These are phyloP conservation scores for Harmothoe impar DNA, from an alignment of 2,888 invertebrate species.

Conservation along the genomic window DNA sequence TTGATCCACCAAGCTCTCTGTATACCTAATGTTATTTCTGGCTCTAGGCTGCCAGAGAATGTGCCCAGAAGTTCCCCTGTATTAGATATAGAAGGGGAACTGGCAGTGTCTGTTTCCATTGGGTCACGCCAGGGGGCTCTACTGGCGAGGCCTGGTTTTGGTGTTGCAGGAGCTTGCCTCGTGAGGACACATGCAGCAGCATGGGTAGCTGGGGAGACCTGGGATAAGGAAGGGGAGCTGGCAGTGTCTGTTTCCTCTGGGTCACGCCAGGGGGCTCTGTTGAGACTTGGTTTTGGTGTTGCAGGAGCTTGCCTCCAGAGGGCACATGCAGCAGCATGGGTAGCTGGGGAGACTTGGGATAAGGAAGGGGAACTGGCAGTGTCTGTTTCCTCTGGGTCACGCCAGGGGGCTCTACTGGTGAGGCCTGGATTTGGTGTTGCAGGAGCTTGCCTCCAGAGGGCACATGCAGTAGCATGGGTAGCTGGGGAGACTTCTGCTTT, in stretches of 20 bases:
- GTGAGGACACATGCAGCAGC: not conserved
- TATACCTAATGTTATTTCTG: no score
- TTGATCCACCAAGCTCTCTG: no score
- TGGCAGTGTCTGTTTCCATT: not conserved
- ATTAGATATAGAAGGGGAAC: not conserved
- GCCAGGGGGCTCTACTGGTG: not conserved
- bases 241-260: conserved; percentile 26
- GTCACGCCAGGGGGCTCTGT: not conserved
- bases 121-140: not conserved
- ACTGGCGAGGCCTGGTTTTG: not conserved
- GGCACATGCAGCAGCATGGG: not conserved
- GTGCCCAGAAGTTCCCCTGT: no score
- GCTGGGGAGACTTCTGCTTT: not conserved
- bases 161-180: not conserved
- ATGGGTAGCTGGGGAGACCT: not conserved
- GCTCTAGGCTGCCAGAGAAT: no score
- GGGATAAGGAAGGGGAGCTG: not conserved
- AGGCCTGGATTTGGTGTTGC: not conserved
- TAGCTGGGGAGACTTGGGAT: not conserved
- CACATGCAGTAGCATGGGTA: not conserved
- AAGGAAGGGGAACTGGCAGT: not conserved
- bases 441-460: not conserved
- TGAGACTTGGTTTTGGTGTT: not conserved
- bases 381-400: conserved; percentile 17
- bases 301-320: not conserved